Percentiles rank a stretch among this genome's conserved stretches.
phyloP scores from a whole-genome alignment of 2,113 vertebrate species.

The Dromaius novaehollandiae region DNA sequence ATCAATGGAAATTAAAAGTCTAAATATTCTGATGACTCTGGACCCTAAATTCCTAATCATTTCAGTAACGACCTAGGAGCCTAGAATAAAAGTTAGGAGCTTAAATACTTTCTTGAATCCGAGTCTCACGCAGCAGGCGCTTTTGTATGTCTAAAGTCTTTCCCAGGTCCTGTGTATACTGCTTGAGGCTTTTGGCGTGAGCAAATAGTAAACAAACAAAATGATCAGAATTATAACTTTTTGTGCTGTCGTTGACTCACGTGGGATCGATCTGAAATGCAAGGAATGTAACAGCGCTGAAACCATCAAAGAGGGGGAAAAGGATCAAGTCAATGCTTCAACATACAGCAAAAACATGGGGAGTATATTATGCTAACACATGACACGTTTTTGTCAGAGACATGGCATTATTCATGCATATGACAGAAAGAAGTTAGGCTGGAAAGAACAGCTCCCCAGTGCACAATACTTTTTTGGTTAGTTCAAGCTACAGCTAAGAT shows the following conservation, averaged over 20 bases:
- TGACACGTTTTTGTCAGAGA: not conserved
- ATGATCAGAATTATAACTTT: not conserved
- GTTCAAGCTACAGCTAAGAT: not conserved
- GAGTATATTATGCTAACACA: conserved; percentile 6
- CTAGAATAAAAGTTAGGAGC: not conserved
- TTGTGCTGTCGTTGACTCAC: not conserved
- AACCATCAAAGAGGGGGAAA: not conserved
- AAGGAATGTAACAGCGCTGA: not conserved
- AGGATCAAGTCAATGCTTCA: not conserved
- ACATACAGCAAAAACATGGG: not conserved
- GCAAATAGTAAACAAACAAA: not conserved
- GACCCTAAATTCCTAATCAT: not conserved
- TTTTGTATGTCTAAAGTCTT: not conserved
- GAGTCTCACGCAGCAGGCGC: not conserved
- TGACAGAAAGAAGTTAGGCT: conserved; percentile 29
- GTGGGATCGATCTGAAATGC: not conserved
- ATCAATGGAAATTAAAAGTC: not conserved
- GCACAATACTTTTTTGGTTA: conserved; percentile 38
- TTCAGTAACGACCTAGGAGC: not conserved
- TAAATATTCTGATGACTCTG: not conserved
- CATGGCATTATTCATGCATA: not conserved
- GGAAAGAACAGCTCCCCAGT: conserved; percentile 32
- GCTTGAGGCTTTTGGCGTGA: not conserved
- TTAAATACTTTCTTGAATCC: not conserved
- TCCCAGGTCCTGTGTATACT: too few relatives aligned